These are phyloP conservation scores for Enteromius radiatus DNA, from an alignment of 2,797 vertebrate genomes.

Conservation along the genomic window DNA sequence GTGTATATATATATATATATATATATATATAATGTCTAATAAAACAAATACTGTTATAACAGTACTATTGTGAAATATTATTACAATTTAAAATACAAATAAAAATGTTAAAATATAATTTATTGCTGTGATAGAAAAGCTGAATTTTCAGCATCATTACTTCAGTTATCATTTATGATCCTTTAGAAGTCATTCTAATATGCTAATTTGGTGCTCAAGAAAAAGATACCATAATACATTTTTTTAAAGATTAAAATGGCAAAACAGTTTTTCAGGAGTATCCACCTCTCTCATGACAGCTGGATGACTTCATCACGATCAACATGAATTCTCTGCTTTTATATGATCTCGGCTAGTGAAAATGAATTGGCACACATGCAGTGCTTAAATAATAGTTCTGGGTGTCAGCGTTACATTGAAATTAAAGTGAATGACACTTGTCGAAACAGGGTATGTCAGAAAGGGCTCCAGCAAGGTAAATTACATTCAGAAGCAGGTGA, in stretches of 20 bases:
- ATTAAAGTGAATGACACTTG: slow-evolving; percentile 34
- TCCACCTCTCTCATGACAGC: neutral
- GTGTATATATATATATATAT: too few species aligned
- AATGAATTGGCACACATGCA: neutral
- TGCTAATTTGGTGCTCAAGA: neutral
- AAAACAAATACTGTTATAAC: neutral
- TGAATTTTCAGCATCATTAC: slow-evolving; percentile 3
- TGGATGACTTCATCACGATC: neutral
- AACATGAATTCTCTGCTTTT: neutral
- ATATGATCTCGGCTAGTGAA: neutral
- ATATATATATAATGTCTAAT: neutral
- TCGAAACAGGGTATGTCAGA: slow-evolving; percentile 37
- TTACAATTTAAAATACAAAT: neutral
- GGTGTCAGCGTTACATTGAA: neutral
- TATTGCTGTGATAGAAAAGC: neutral
- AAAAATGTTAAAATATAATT: neutral
- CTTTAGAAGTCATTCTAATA: neutral
- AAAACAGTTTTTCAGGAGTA: neutral
- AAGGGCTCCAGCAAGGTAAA: slow-evolving; percentile 36
- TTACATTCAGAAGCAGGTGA: slow-evolving; percentile 35
- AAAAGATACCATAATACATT: neutral
- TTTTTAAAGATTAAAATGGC: neutral
- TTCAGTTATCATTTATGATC: neutral
- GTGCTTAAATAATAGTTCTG: slow-evolving; percentile 22
- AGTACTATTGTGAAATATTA: neutral